phyloP scores from a whole-genome alignment of 2,797 vertebrate species.

The Botia almorhae region DNA sequence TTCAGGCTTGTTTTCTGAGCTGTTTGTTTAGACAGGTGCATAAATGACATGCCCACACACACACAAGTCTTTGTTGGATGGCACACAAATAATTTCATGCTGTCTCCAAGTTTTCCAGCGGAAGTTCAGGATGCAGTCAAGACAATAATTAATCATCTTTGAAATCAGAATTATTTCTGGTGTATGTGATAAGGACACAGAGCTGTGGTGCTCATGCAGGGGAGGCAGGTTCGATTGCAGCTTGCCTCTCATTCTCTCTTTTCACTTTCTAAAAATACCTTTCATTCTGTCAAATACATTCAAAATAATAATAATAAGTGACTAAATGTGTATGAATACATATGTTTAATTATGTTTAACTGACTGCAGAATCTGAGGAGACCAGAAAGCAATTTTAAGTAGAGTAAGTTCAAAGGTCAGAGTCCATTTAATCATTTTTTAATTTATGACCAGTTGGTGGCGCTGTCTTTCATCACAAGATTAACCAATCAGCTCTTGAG shows the following conservation, averaged over 20 bases:
- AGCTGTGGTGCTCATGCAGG: too few relatives aligned
- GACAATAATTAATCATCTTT: not conserved
- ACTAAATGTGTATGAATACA: too few relatives aligned
- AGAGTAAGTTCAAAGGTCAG: too few relatives aligned
- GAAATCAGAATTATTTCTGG: not conserved
- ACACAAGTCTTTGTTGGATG: not conserved
- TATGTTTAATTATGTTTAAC: too few relatives aligned
- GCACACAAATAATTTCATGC: not conserved
- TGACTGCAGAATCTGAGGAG: too few relatives aligned
- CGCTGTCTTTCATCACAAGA: not conserved
- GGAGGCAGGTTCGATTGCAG: too few relatives aligned
- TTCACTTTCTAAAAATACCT: too few relatives aligned
- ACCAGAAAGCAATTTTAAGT: too few relatives aligned
- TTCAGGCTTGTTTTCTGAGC: slow-evolving; percentile 1
- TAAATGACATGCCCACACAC: slow-evolving; percentile 23
- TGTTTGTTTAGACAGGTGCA: slow-evolving; percentile 20
- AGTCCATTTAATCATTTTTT: too few relatives aligned
- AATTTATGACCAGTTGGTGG: not conserved
- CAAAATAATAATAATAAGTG: too few relatives aligned
- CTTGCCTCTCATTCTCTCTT: too few relatives aligned
- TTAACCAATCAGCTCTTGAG: not conserved
- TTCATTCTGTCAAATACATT: too few relatives aligned
- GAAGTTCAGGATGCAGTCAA: not conserved
- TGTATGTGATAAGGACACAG: not conserved
- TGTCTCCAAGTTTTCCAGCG: not conserved